A percentile compares a stretch with the other conserved stretches of the same genome.
Conservation (phyloP, 2,888 invertebrate species). For the Pyrrhia umbra region DNA sequence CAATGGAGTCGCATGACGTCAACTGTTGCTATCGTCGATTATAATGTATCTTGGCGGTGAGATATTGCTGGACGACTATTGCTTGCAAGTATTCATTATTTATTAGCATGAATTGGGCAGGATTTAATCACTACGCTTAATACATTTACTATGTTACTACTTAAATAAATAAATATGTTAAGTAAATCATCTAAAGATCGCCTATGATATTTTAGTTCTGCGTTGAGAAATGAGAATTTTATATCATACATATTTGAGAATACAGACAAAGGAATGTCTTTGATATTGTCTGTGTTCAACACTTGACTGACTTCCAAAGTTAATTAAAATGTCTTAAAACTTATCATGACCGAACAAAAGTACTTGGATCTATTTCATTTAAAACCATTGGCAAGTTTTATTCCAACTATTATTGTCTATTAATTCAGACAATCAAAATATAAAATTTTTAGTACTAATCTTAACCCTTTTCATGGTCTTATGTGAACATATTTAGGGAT, state of each 20-base stretch:
- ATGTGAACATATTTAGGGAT: constrained; percentile 25
- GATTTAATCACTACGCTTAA: too few relatives aligned
- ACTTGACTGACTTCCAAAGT: not conserved
- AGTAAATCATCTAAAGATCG: too few relatives aligned
- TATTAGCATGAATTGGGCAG: too few relatives aligned
- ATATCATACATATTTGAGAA: too few relatives aligned
- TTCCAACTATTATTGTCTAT: constrained; percentile 3
- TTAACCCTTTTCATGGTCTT: constrained; percentile 56
- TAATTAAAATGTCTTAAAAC: not conserved
- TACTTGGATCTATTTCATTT: not conserved
- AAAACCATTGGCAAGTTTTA: constrained; percentile 1
- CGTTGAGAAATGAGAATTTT: too few relatives aligned
- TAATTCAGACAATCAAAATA: constrained; percentile 24
- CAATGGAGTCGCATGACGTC: constrained; percentile 74
- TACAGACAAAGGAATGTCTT: too few relatives aligned
- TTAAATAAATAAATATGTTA: too few relatives aligned
- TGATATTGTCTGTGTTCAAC: too few relatives aligned
- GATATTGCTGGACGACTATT: not conserved
- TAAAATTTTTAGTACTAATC: constrained; percentile 44
- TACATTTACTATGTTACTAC: too few relatives aligned
- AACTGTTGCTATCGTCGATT: constrained; percentile 76
- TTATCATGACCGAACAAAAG: too few relatives aligned
- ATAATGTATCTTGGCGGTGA: constrained; percentile 51
- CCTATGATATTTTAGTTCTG: too few relatives aligned
- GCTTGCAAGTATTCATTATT: constrained; percentile 9